Base-by-base conservation (phyloP, 1,140 invertebrate genomes). In the Babylonia areolata region DNA sequence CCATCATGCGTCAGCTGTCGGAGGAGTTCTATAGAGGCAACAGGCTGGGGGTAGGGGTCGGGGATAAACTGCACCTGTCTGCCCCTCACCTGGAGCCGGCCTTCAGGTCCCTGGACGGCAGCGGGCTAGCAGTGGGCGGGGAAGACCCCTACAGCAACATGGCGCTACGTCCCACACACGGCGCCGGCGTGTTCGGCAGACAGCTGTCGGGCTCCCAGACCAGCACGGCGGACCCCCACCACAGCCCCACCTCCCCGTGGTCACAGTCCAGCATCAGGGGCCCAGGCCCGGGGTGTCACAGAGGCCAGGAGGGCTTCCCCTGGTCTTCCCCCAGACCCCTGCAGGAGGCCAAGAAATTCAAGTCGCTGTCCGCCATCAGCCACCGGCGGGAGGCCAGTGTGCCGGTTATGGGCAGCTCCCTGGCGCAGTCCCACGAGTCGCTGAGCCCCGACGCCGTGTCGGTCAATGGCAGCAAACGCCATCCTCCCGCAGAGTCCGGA, bases 1-100 rank as follows among this genome's bases (percentile, higher is more conserved):
- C 97, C 97, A 35, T 97, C 96, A 85, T 97, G 96, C 91, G 97
- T 96, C 46, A 93, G 90, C 87, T 97, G 96, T 93, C 92, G 23
- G 91, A 91, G 54, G 93, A 92, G 88, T 92, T 91, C 83, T 93
- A 92, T 82, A 12, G 58, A 20, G 75, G 89, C 85, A 77, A 46
- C 37, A 64, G 39, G 23, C 40, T 83, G 0, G 84, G 81, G 28
- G n/a, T n/a, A n/a, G 35, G 80, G 40, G 71, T 80, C 23, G 54
- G 42, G 54, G 89, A 93, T n/a, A 92, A 91, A 85, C 64, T 88
- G 3, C 85, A 90, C 64, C 89, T 89, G 0, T 91, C 90, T 37
- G 86, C 82, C 35, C 91, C 92, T 75, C 89, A 90, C 35, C 86
- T 90, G 81, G 89, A 90, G 40, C 71, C 37, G 9, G 85, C 84